Base-by-base conservation (phyloP, 2,888 invertebrate species). In the Dynastes hyllus region DNA sequence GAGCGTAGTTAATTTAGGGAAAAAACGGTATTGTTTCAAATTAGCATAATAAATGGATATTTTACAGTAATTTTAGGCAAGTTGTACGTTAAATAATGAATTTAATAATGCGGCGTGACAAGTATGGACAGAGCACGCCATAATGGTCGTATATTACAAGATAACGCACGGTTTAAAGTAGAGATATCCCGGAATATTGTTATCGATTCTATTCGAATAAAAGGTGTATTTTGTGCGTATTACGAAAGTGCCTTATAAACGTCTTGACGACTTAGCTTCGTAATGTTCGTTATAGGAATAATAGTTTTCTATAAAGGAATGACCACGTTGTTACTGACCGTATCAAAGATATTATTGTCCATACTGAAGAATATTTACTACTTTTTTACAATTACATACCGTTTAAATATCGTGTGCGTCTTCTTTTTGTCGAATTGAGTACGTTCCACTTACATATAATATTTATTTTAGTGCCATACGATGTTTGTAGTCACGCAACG, bases 101-200 rank as follows among this genome's bases (percentile, higher is more conserved):
- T 82, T 83, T 83, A 83, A 81, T 83, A 83, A 83, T 80, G 50
- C 77, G 61, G 58, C 76, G 78, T 81, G 84, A 84, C 83, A 83
- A 81, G 83, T 83, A 83, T 82, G 82, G 83, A 83, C 84, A 82
- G 78, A 77, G 80, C 84, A 84, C 84, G 84, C 83, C 80, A 84
- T 79, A 76, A 78, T 76, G 80, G 78, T 78, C 76, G 80, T 83
- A 83, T 83, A 81, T 83, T 83, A 83, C 81, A 79, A 82, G 82
- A 83, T 82, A 83, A 83, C 81, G 77, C 37, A 11, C 45, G 29
- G 79, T 63, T 73, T 71, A 80, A 70, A 77, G 70, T 77, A 76
- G 83, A 80, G 83, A 83, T 82, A 82, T 83, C 83, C 79, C 82
- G 82, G 63, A 78, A 65, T 79, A 80, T 77, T 71, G 76, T 80